phyloP scores from a whole-genome alignment of 2,888 invertebrate species.

The Globia sparganii region DNA sequence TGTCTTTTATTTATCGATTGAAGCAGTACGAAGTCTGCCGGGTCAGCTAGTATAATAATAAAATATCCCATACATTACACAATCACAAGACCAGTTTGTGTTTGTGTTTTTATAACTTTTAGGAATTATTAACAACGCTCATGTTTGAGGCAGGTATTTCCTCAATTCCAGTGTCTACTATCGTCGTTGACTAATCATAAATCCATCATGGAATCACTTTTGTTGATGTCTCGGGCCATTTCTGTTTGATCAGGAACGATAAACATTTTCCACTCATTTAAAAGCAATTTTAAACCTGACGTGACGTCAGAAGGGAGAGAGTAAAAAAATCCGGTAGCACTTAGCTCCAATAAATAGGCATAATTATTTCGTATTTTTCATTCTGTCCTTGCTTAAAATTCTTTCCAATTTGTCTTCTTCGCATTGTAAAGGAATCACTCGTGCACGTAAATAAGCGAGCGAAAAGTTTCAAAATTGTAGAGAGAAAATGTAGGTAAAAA shows the following conservation, averaged over 20 bases:
- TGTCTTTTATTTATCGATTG: too few species aligned
- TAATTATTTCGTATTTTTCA: constrained; percentile 11
- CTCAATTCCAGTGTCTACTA: constrained; percentile 40
- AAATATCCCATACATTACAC: constrained; percentile 13
- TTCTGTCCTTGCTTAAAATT: constrained; percentile 25
- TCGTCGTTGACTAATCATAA: constrained; percentile 38
- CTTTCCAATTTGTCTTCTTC: constrained; percentile 25
- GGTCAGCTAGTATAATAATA: too few species aligned
- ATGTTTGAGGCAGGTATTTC: constrained; percentile 24
- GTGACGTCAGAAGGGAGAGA: constrained; percentile 38
- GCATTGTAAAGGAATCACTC: constrained; percentile 32
- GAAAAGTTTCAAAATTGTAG: constrained; percentile 25
- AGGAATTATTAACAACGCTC: constrained; percentile 25
- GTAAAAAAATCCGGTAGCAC: constrained; percentile 30
- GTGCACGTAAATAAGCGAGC: constrained; percentile 38
- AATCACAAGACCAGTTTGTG: background rate
- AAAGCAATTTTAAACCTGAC: constrained; percentile 29
- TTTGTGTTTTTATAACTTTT: constrained; percentile 17
- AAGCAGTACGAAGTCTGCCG: too few species aligned
- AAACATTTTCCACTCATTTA: constrained; percentile 23
- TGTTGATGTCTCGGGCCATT: constrained; percentile 42
- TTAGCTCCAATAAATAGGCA: constrained; percentile 25
- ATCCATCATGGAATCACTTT: constrained; percentile 34
- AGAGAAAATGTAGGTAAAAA: background rate
- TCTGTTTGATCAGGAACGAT: constrained; percentile 42